Percentiles rank a stretch among this genome's conserved stretches.
phyloP scores from a whole-genome alignment of 2,797 vertebrate genomes.

The Pteronotus mesoamericanus region DNA sequence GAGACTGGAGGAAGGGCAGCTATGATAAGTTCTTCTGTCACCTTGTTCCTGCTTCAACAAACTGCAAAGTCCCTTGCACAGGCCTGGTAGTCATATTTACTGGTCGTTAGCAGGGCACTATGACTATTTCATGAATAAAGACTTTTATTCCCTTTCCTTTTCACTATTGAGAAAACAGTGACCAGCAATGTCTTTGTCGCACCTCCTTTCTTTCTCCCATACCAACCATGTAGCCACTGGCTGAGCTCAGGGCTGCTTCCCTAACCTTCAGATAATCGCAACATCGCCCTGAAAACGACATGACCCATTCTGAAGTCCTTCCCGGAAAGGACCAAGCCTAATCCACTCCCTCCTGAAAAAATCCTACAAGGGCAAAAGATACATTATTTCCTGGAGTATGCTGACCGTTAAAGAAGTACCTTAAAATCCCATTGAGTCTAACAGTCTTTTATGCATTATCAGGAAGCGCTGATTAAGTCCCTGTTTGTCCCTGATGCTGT shows the following conservation, averaged over 20 bases:
- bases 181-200: neutral
- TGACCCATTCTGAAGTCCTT: neutral
- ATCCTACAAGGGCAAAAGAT: neutral
- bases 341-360: neutral
- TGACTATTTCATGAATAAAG: neutral
- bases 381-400: neutral
- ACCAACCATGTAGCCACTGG: neutral
- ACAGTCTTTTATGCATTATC: neutral
- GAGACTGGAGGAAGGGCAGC: accelerated
- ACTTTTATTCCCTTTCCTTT: neutral
- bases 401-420: neutral
- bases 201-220: neutral
- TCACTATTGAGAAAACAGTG: neutral
- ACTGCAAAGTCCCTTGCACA: neutral
- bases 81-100: too few species aligned
- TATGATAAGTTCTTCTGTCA: accelerated
- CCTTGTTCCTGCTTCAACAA: neutral
- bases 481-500: neutral
- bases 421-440: neutral
- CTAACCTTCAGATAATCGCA: neutral
- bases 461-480: neutral
- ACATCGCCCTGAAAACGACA: neutral
- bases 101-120: neutral
- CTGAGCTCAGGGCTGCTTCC: neutral
- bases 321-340: neutral